Evolutionary conservation across 2,113 vertebrate genomes (phyloP).

Genomic region (Caranx melampygus): DNA sequence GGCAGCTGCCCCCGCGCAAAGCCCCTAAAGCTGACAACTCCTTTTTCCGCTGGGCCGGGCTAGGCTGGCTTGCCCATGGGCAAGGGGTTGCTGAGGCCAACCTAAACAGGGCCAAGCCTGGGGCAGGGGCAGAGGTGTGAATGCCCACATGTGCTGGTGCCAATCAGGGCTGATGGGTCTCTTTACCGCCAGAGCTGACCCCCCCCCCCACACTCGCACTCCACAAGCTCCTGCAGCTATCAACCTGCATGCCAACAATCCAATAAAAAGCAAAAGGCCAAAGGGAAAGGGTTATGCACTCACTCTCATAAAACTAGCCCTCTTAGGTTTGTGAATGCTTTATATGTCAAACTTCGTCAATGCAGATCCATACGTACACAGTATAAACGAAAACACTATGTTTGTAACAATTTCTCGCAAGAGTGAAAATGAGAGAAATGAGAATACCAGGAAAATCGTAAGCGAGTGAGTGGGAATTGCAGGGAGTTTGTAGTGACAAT

Average conservation of each 20-base stretch:
- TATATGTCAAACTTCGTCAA: not conserved
- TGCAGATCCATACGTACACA: too few species aligned
- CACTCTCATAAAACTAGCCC: slow-evolving; percentile 10
- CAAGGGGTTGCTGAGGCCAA: slow-evolving; percentile 65
- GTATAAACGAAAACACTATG: slow-evolving; percentile 3
- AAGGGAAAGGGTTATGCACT: slow-evolving; percentile 35
- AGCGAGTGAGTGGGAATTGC: slow-evolving; percentile 49
- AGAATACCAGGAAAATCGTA: slow-evolving; percentile 21
- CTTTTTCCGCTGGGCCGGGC: slow-evolving; percentile 68
- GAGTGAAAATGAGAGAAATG: slow-evolving; percentile 18
- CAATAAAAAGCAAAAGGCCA: slow-evolving; percentile 51
- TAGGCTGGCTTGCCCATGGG: slow-evolving; percentile 31
- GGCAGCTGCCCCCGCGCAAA: slow-evolving; percentile 81
- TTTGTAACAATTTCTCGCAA: not conserved
- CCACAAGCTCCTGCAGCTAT: slow-evolving; percentile 60
- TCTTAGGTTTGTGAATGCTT: slow-evolving; percentile 12
- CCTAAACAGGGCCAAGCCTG: slow-evolving; percentile 61
- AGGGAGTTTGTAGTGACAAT: slow-evolving; percentile 25
- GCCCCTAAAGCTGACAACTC: slow-evolving; percentile 82
- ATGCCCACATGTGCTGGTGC: slow-evolving; percentile 89
- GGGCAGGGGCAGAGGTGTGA: slow-evolving; percentile 78
- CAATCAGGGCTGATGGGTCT: slow-evolving; percentile 86
- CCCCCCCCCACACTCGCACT: slow-evolving; percentile 51
- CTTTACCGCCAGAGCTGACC: slow-evolving; percentile 81
- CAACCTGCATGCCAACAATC: slow-evolving; percentile 74